Base-by-base conservation (phyloP, 2,113 vertebrate species). In the Limanda limanda region DNA sequence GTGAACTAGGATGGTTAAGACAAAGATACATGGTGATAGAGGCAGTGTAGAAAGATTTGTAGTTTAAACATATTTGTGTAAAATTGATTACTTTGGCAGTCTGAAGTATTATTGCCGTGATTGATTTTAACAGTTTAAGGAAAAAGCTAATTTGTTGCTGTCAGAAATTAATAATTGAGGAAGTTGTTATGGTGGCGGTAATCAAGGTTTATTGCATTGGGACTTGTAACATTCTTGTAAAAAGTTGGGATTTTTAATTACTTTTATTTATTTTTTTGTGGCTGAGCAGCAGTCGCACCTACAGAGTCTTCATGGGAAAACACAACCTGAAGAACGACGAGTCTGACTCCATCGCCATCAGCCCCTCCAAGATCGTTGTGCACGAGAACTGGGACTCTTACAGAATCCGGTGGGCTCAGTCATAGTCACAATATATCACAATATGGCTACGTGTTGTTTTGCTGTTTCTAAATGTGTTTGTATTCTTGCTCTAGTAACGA, bases 271-370 rank as follows among this genome's bases (percentile, higher is more conserved):
- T 45, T 27, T 17, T 40, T 31, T 51, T 82, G 10, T 37, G 68
- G 12, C n/a, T 20, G 24, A 85, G 83, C 72, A 94, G 94, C 61
- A 93, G 91, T 52, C 81, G 84, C 79, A 92, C 89, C 37, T 97
- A 97, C 77, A 93, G 91, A n/a, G 95, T 96, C 9, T 65, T 85
- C 48, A 85, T 97, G 61, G 96, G 97, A n/a, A 95, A 95, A 54
- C 94, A 97, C 82, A 94, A 89, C 69, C 93, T 97, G 21, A 25
- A 80, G 9, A n/a, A 1, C 24, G 25, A 7, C 0, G 97, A 98
- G 73, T 0, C 61, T 0, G 95, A 94, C 14, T 95, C 96, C 0
- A 0, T 93, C 10, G 84, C 93, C 3, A 7, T 94, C 74, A 13
- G 47, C 18, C 95, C 96, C 31, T 21, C 82, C 11, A 96, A 91